phyloP scores from a whole-genome alignment of 1,140 invertebrate species.

The Drosophila kikkawai region DNA sequence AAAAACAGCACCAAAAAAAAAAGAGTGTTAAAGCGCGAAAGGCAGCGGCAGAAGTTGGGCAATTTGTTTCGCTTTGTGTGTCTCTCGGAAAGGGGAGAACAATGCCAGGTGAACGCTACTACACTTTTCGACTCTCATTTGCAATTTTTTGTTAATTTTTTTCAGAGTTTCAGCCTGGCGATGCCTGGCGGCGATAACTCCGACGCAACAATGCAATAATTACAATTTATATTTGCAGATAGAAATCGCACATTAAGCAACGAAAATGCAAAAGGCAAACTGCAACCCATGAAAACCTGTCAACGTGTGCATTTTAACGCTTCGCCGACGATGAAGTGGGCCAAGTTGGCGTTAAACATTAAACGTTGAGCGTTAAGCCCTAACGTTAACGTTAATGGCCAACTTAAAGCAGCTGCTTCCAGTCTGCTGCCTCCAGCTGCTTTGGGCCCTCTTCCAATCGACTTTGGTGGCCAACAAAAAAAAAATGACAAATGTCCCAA shows the following conservation, averaged over 20 bases:
- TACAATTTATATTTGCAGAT: conserved; percentile 81
- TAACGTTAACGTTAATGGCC: conserved; percentile 36
- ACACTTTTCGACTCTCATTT: conserved; percentile 78
- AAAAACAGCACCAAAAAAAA: conserved; percentile 8
- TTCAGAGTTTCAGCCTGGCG: conserved; percentile 20
- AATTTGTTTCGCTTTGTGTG: conserved; percentile 81
- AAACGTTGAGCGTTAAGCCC: conserved; percentile 6
- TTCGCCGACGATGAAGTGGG: conserved; percentile 54
- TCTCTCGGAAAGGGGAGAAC: conserved; percentile 41
- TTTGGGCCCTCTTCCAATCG: conserved; percentile 37
- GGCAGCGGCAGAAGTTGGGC: conserved; percentile 62
- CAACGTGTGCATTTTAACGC: conserved; percentile 81
- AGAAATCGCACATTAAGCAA: conserved; percentile 78
- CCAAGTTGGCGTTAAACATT: conserved; percentile 33
- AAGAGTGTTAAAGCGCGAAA: conserved; percentile 79
- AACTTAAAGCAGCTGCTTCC: conserved; percentile 25
- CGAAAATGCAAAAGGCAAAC: conserved; percentile 37
- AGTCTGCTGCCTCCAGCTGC: conserved; percentile 56
- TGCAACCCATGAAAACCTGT: conserved; percentile 65
- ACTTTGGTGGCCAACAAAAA: conserved; percentile 68
- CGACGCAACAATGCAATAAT: conserved; percentile 75
- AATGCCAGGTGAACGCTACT: conserved; percentile 67
- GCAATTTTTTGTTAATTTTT: conserved; percentile 78
- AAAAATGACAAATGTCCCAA: conserved; percentile 23
- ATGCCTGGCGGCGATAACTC: conserved; percentile 64